A percentile compares a stretch with the other conserved stretches of the same genome.
Evolutionary conservation across 2,113 vertebrate genomes (phyloP).

Genomic region (Amphilophus citrinellus): DNA sequence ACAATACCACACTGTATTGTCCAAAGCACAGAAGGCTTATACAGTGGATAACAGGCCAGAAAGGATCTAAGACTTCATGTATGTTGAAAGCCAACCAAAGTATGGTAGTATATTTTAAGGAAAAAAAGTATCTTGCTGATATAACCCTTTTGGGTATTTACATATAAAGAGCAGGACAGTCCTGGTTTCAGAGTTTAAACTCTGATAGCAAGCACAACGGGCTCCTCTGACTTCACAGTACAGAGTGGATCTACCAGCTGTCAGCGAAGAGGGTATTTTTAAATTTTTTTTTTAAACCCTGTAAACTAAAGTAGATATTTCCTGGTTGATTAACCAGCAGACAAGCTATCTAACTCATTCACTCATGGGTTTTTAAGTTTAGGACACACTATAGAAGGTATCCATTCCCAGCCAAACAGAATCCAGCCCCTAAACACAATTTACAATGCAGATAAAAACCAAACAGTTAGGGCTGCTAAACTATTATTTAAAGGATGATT

Average conservation of each 20-base stretch:
- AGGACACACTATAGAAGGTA: background rate
- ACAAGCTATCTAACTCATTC: background rate
- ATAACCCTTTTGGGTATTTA: background rate
- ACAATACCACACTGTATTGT: slow-evolving; percentile 14
- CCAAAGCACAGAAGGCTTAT: background rate
- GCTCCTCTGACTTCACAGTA: background rate
- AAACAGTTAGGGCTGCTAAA: background rate
- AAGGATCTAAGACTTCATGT: background rate
- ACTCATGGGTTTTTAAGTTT: background rate
- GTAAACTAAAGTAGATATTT: background rate
- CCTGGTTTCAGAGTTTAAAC: background rate
- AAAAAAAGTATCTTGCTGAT: background rate
- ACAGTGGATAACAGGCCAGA: background rate
- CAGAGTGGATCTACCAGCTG: background rate
- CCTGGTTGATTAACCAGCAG: slow-evolving; percentile 1
- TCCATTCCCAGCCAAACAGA: background rate
- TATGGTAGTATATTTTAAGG: background rate
- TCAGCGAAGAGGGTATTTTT: background rate
- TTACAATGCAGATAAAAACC: background rate
- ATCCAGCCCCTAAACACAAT: background rate
- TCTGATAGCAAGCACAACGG: background rate
- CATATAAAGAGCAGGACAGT: background rate
- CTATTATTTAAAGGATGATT: background rate
- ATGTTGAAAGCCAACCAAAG: background rate
- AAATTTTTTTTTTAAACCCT: background rate